phyloP scores from a whole-genome alignment of 2,888 invertebrate species.

The Sisyra nigra region DNA sequence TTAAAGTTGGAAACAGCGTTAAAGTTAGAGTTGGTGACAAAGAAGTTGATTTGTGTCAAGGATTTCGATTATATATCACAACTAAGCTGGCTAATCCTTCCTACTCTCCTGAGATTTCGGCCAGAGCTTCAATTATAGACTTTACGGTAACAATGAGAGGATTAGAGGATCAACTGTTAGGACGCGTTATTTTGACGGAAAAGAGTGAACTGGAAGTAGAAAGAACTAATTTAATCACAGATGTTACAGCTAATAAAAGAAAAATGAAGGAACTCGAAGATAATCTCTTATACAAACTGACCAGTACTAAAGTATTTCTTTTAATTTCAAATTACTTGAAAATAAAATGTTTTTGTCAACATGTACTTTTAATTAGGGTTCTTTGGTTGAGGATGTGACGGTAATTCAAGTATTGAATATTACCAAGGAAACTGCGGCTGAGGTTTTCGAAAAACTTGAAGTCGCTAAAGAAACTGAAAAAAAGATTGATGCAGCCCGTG shows the following conservation, averaged over 20 bases:
- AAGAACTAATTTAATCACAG: conserved; percentile 59
- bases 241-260: conserved; percentile 65
- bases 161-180: conserved; percentile 73
- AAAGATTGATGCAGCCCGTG: conserved; percentile 69
- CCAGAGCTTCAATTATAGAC: conserved; percentile 72
- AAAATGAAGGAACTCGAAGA: conserved; percentile 76
- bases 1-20: conserved; percentile 62
- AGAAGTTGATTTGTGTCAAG: conserved; percentile 57
- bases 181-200: conserved; percentile 68
- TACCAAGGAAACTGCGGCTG: conserved; percentile 67
- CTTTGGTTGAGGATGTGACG: conserved; percentile 72
- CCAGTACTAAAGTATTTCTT: conserved; percentile 45
- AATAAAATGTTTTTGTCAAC: background rate
- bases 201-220: conserved; percentile 73
- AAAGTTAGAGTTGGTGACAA: conserved; percentile 81
- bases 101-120: conserved; percentile 76
- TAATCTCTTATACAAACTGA: conserved; percentile 68
- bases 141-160: conserved; percentile 83
- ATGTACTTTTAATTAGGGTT: conserved; percentile 31
- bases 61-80: conserved; percentile 68
- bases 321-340: no score
- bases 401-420: conserved; percentile 65
- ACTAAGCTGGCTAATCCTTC: conserved; percentile 77
- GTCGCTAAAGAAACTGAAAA: conserved; percentile 66
- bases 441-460: conserved; percentile 64